These are phyloP conservation scores for Anoplopoma fimbria DNA, from an alignment of 2,113 vertebrate species.

Conservation along the genomic window DNA sequence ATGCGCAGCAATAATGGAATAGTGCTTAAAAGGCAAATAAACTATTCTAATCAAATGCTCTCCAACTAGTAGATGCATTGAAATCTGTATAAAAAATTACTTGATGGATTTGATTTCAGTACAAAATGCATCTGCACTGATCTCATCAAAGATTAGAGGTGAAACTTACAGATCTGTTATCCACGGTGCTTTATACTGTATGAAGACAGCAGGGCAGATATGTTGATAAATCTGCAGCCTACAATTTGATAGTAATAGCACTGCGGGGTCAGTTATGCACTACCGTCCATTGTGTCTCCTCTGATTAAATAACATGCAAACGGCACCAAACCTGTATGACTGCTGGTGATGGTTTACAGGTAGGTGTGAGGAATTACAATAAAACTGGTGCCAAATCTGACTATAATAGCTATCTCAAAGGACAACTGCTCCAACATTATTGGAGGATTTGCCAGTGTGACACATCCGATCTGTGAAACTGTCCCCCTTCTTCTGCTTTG, in stretches of 20 bases:
- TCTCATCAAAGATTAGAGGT: not conserved
- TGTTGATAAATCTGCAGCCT: not conserved
- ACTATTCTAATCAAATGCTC: not conserved
- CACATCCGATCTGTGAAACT: not conserved
- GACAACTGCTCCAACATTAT: not conserved
- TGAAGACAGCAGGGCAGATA: not conserved
- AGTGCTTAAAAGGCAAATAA: not conserved
- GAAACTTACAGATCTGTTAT: not conserved
- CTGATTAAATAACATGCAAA: not conserved
- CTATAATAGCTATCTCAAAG: not conserved
- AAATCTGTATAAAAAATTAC: not conserved
- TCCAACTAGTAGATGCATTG: not conserved
- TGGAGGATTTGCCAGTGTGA: conserved; percentile 9
- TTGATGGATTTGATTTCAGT: not conserved
- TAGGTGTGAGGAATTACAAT: not conserved
- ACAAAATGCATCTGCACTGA: not conserved
- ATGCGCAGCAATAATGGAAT: not conserved
- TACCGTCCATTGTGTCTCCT: not conserved
- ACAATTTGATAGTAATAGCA: not conserved
- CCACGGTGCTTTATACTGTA: not conserved
- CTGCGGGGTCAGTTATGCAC: not conserved
- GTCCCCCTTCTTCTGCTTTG: not conserved
- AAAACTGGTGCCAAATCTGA: not conserved
- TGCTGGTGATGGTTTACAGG: not conserved
- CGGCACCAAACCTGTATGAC: not conserved